Percentiles rank a stretch among this genome's conserved stretches.
Evolutionary conservation across 2,888 invertebrate species (phyloP).

Genomic region (Bibio marci): DNA sequence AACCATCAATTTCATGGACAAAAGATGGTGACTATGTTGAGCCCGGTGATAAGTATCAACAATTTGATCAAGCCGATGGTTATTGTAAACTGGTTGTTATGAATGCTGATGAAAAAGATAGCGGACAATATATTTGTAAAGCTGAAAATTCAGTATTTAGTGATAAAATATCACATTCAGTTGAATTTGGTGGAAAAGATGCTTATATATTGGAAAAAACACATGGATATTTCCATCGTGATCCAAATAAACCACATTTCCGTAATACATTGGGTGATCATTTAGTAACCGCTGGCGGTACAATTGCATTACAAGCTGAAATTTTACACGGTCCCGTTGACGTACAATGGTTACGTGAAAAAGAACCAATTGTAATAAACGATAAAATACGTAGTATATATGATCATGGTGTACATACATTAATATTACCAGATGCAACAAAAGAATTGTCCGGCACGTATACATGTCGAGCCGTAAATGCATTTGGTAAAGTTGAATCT

Average conservation of each 20-base stretch:
- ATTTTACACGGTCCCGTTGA: slow-evolving; percentile 53
- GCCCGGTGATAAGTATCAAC: slow-evolving; percentile 39
- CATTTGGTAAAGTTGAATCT: slow-evolving; percentile 54
- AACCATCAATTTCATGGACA: slow-evolving; percentile 57
- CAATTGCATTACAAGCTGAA: slow-evolving; percentile 66
- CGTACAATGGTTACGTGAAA: slow-evolving; percentile 59
- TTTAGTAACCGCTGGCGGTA: slow-evolving; percentile 56
- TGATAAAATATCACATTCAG: slow-evolving; percentile 56
- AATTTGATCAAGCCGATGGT: slow-evolving; percentile 53
- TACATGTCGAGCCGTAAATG: slow-evolving; percentile 57
- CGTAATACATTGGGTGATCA: slow-evolving; percentile 50
- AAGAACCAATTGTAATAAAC: slow-evolving; percentile 35
- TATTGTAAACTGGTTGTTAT: slow-evolving; percentile 51
- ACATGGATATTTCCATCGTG: slow-evolving; percentile 28
- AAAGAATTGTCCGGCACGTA: slow-evolving; percentile 59
- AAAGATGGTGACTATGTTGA: slow-evolving; percentile 46
- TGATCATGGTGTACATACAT: slow-evolving; percentile 51
- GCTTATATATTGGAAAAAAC: slow-evolving; percentile 29
- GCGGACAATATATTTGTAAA: slow-evolving; percentile 56
- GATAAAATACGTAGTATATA: slow-evolving; percentile 46
- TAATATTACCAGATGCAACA: slow-evolving; percentile 54
- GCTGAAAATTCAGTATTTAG: slow-evolving; percentile 56
- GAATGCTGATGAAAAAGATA: slow-evolving; percentile 47
- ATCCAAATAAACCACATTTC: slow-evolving; percentile 49
- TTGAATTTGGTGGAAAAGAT: slow-evolving; percentile 40